These are phyloP conservation scores for Papilio machaon DNA, from an alignment of 1,140 invertebrate species.

Conservation along the genomic window DNA sequence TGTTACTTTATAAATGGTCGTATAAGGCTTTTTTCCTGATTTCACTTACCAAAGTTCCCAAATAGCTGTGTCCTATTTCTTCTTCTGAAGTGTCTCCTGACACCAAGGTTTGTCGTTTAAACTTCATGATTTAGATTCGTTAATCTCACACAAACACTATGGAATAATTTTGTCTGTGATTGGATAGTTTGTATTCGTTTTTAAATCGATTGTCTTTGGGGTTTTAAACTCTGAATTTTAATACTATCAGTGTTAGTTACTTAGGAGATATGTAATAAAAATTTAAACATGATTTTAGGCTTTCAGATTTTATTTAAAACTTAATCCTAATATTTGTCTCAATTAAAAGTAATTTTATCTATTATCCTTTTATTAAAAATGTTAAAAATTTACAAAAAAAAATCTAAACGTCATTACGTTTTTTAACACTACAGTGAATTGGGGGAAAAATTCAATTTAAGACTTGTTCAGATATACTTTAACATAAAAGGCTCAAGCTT, in stretches of 20 bases:
- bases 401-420: not conserved
- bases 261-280: not conserved
- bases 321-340: too few relatives aligned
- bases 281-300: not conserved
- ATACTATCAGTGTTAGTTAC: not conserved
- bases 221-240: not conserved
- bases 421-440: not conserved
- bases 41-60: constrained; percentile 74
- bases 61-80: constrained; percentile 74
- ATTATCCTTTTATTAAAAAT: not conserved
- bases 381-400: too few relatives aligned
- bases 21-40: too few relatives aligned
- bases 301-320: too few relatives aligned
- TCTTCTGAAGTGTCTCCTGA: constrained; percentile 74
- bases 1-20: too few relatives aligned
- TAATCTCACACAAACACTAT: constrained; percentile 20
- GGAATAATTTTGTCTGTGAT: not conserved
- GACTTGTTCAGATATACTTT: not conserved
- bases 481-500: not conserved
- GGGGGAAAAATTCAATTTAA: not conserved
- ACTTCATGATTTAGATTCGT: constrained; percentile 51
- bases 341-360: not conserved
- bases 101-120: constrained; percentile 70
- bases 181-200: constrained; percentile 9
- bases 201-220: not conserved